These are phyloP conservation scores for Neodon shergylaensis DNA, from an alignment of 2,113 vertebrate species.

Conservation along the genomic window DNA sequence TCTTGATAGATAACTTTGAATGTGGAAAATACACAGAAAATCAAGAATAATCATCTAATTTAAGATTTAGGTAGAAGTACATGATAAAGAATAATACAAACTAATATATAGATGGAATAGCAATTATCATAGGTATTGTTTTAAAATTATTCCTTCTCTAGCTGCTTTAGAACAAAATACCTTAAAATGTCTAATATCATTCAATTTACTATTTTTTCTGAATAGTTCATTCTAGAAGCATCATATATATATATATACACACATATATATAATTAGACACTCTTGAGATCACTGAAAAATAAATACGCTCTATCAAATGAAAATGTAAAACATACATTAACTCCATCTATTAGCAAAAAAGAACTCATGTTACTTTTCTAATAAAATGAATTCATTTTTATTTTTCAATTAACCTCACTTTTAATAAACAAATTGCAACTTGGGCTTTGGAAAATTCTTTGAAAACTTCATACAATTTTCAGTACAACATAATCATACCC, in stretches of 20 bases:
- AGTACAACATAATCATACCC: background rate
- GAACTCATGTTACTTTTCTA: background rate
- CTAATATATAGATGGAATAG: conserved; percentile 23
- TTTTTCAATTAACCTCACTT: background rate
- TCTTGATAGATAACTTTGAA: conserved; percentile 49
- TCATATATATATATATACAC: background rate
- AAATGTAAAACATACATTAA: background rate
- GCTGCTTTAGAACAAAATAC: conserved; percentile 6
- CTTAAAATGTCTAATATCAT: background rate
- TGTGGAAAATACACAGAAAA: conserved; percentile 44
- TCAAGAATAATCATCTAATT: conserved; percentile 42
- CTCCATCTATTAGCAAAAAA: conserved; percentile 19
- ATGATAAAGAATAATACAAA: background rate
- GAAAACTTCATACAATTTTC: background rate
- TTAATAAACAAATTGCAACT: background rate
- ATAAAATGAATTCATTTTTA: background rate
- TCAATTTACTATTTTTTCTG: conserved; percentile 47
- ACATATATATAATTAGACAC: background rate
- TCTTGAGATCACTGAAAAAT: background rate
- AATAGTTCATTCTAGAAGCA: conserved; percentile 25
- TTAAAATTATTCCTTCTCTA: background rate
- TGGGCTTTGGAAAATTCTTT: background rate
- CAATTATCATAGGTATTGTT: conserved; percentile 26
- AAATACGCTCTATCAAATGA: background rate
- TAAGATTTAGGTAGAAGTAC: conserved; percentile 52